Base-by-base conservation (phyloP, 2,888 invertebrate genomes). In the Polyploca ridens region DNA sequence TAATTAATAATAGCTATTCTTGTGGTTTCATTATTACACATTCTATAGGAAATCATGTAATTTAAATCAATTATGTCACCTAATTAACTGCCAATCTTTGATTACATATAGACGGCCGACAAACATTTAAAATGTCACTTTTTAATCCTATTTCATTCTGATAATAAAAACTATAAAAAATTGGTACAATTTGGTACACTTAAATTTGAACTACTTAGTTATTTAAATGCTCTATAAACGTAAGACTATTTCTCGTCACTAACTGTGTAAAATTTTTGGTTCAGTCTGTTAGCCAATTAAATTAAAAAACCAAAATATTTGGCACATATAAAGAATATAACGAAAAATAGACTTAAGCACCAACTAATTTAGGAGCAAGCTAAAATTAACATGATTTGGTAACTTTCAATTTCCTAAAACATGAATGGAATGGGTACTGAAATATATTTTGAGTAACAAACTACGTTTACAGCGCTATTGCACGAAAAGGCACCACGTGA, bases 141-240 rank as follows among this genome's bases (percentile, higher is more conserved):
- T 54, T 54, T n/a, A 54, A 54, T 19, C 19, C 49, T 19, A 54
- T 54, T 54, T 54, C 19, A 54, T 19, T 54, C 54, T 16, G 54
- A 54, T 54, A 19, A 54, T 75, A 73, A 79, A 75, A 78, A 75
- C 71, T 74, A 74, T 72, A 71, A 78, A 78, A 77, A 78, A 78
- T 71, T 73, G 77, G 78, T 77, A 82, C 78, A 66, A 71, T 75
- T 66, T 67, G 71, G 79, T 77, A 79, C 78, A 79, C 69, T 74
- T 54, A 54, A 10, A 54, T 54, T 54, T 54, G 54, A 54, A 54
- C 54, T 54, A 54, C 54, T 54, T 54, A 54, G 54, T 54, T 54
- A 74, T 72, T 74, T 85, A 85, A 86, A 86, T 85, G 85, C 84
- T 83, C 79, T 79, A 76, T 73, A 54, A 54, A 71, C 69, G 69